phyloP scores from a whole-genome alignment of 1,140 invertebrate species.

The Cydia strobilella region DNA sequence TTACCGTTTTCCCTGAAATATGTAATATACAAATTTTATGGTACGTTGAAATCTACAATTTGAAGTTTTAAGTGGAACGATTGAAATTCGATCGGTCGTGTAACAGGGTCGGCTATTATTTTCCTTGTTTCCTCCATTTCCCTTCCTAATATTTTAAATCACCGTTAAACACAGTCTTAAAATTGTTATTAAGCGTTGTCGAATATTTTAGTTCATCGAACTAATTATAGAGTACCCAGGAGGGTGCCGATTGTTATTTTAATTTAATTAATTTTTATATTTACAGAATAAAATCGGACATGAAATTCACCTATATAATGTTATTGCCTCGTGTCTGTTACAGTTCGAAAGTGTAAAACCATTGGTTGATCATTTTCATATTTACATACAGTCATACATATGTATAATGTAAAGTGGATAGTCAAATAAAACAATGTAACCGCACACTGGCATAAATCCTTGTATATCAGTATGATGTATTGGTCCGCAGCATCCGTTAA shows the following conservation, averaged over 20 bases:
- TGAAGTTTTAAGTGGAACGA: constrained; percentile 43
- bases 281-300: constrained; percentile 35
- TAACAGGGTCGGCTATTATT: constrained; percentile 45
- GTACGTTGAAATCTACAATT: constrained; percentile 17
- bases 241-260: constrained; percentile 48
- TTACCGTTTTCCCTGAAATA: constrained; percentile 2
- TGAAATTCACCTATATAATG: constrained; percentile 43
- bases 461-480: constrained; percentile 42
- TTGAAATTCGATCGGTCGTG: constrained; percentile 49
- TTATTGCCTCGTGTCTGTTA: constrained; percentile 32
- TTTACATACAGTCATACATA: too few species aligned
- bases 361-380: not conserved
- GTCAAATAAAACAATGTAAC: constrained; percentile 39
- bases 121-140: constrained; percentile 34
- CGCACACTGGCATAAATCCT: constrained; percentile 37
- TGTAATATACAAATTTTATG: constrained; percentile 6
- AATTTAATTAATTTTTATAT: constrained; percentile 40
- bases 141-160: constrained; percentile 43
- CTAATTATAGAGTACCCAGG: constrained; percentile 32
- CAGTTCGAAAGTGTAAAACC: not conserved
- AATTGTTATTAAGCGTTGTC: constrained; percentile 51
- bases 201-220: constrained; percentile 44
- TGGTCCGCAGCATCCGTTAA: constrained; percentile 39
- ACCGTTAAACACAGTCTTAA: constrained; percentile 42
- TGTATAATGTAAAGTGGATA: constrained; percentile 19